A percentile compares a stretch with the other conserved stretches of the same genome.
Evolutionary conservation across 2,113 vertebrate species (phyloP).

Genomic region (Rhinichthys klamathensis): DNA sequence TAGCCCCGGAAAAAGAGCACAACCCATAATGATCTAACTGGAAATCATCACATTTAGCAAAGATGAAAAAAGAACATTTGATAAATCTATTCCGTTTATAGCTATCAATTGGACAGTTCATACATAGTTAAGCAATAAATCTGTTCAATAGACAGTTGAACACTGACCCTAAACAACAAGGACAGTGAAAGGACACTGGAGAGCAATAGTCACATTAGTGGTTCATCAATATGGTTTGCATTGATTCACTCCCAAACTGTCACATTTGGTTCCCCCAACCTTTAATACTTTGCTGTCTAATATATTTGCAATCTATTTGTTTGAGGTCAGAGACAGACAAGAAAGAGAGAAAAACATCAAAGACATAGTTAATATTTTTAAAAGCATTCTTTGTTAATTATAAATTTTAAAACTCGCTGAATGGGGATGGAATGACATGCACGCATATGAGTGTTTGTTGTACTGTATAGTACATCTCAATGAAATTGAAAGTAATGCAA

Average conservation of each 20-base stretch:
- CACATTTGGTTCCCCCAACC: background rate
- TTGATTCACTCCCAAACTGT: background rate
- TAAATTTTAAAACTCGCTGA: background rate
- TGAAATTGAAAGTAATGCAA: too few relatives aligned
- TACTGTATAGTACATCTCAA: too few relatives aligned
- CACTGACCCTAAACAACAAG: conserved; percentile 41
- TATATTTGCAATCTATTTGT: background rate
- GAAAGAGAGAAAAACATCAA: background rate
- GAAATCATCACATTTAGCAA: conserved; percentile 14
- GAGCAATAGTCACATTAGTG: conserved; percentile 6
- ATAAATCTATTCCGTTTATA: background rate
- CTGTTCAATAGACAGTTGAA: background rate
- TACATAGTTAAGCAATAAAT: background rate
- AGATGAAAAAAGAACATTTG: conserved; percentile 15
- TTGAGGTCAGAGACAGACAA: background rate
- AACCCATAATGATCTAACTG: conserved; percentile 8
- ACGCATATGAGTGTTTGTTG: background rate
- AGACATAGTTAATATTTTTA: background rate
- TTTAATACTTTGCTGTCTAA: background rate
- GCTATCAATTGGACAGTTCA: background rate
- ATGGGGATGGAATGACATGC: background rate
- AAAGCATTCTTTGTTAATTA: background rate
- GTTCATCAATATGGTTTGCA: background rate
- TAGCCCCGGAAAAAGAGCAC: conserved; percentile 35
- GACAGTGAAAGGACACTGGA: conserved; percentile 1